Evolutionary conservation across 2,888 invertebrate species (phyloP).

Genomic region (Scaptomyza polygonia): DNA sequence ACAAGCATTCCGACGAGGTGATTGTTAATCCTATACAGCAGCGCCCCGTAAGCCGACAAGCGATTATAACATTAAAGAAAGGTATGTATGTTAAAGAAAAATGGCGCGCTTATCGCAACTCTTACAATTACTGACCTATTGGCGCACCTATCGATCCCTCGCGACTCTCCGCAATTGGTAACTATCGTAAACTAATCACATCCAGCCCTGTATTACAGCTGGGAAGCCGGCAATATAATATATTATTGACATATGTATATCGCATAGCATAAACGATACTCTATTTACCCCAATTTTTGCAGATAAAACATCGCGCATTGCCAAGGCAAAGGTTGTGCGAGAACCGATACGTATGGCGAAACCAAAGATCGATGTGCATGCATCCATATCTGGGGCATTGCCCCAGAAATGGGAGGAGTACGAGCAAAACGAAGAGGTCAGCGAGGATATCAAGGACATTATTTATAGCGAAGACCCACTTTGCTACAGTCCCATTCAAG

Average conservation of each 20-base stretch:
- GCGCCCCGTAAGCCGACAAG: conserved; percentile 27
- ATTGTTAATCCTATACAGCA: conserved; percentile 63
- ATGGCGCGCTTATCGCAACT: conserved; percentile 33
- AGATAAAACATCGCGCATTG: conserved; percentile 67
- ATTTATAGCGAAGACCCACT: conserved; percentile 69
- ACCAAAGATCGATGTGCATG: conserved; percentile 56
- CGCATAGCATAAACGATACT: conserved; percentile 4
- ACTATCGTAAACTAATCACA: conserved; percentile 38
- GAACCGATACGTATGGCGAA: conserved; percentile 62
- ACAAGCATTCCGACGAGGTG: conserved; percentile 68
- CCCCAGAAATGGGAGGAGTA: conserved; percentile 73
- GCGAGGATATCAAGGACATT: conserved; percentile 68
- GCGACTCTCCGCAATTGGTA: conserved; percentile 17
- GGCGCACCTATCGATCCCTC: conserved; percentile 52
- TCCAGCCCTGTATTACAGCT: conserved; percentile 51
- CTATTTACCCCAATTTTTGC: conserved; percentile 25
- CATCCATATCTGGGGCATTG: conserved; percentile 53
- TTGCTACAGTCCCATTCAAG: conserved; percentile 69
- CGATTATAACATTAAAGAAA: conserved; percentile 60
- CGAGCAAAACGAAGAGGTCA: conserved; percentile 66
- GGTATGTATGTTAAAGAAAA: conserved; percentile 40
- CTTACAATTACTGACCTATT: conserved; percentile 53
- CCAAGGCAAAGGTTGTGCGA: conserved; percentile 56
- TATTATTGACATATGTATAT: conserved; percentile 13
- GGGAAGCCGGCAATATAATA: conserved; percentile 31